Percentiles rank a stretch among this genome's conserved stretches.
These are phyloP conservation scores for Molossus molossus DNA, from an alignment of 2,797 vertebrate species.

Conservation along the genomic window DNA sequence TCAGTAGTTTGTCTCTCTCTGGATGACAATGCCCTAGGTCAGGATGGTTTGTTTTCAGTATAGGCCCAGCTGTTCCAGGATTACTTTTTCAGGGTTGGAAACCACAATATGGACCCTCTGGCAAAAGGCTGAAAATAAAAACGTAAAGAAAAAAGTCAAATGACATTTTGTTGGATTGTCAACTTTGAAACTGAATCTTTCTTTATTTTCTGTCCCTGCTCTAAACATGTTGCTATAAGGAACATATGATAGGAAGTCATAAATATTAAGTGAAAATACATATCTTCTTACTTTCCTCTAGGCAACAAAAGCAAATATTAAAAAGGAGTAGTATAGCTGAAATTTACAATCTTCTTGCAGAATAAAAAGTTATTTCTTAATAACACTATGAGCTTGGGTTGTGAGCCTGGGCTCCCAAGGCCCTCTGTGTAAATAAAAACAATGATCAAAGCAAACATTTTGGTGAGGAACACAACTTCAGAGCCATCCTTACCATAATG, in stretches of 20 bases:
- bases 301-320: constrained; percentile 46
- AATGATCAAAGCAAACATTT: constrained; percentile 66
- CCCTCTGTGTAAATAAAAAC: constrained; percentile 42
- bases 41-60: constrained; percentile 61
- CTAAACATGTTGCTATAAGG: neutral
- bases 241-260: constrained; percentile 2
- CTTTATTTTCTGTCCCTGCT: neutral
- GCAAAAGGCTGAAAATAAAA: constrained; percentile 56
- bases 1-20: neutral
- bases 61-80: constrained; percentile 30
- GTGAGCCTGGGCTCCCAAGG: neutral
- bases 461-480: constrained; percentile 55
- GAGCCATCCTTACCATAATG: constrained; percentile 58
- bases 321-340: constrained; percentile 1
- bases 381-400: neutral
- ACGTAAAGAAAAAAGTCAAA: constrained; percentile 66
- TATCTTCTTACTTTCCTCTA: neutral
- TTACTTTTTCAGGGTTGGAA: constrained; percentile 69
- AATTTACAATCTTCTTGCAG: constrained; percentile 50
- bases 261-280: constrained; percentile 61
- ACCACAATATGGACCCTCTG: neutral
- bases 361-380: constrained; percentile 66
- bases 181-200: constrained; percentile 26
- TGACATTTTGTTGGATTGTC: constrained; percentile 29
- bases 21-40: neutral